Percentiles rank a stretch among this genome's conserved stretches.
phyloP scores from a whole-genome alignment of 1,140 invertebrate species.

The Araneus ventricosus region DNA sequence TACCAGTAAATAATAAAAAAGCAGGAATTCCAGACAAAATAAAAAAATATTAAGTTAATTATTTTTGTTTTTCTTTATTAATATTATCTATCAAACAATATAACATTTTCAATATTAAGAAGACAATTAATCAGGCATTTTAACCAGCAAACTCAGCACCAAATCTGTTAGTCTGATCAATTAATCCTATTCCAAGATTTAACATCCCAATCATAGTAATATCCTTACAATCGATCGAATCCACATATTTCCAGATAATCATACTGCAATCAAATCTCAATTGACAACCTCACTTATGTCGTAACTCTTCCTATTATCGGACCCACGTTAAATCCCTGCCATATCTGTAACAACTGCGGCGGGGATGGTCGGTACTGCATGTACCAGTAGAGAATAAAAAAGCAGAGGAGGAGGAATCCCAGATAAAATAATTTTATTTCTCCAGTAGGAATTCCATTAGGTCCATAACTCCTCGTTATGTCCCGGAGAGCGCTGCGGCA shows the following conservation, averaged over 20 bases:
- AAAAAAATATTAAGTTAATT: no score
- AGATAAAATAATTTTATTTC: conserved; percentile 62
- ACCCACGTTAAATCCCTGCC: not conserved
- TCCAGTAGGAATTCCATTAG: not conserved
- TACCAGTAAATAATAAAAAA: not conserved
- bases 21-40: conserved; percentile 12
- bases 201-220: not conserved
- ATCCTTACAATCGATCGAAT: not conserved
- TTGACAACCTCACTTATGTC: not conserved
- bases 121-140: no score
- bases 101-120: no score
- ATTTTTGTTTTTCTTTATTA: no score
- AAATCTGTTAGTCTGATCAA: no score
- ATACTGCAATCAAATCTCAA: not conserved
- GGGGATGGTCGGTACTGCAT: not conserved
- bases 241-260: not conserved
- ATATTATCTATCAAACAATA: no score
- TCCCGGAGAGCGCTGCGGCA: conserved; percentile 7
- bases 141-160: no score
- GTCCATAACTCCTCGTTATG: conserved; percentile 57
- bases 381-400: not conserved
- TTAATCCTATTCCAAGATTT: no score
- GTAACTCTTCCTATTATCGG: conserved; percentile 37
- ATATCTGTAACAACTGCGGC: not conserved
- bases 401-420: not conserved